These are phyloP conservation scores for Albula glossodonta DNA, from an alignment of 2,113 vertebrate species.

Conservation along the genomic window DNA sequence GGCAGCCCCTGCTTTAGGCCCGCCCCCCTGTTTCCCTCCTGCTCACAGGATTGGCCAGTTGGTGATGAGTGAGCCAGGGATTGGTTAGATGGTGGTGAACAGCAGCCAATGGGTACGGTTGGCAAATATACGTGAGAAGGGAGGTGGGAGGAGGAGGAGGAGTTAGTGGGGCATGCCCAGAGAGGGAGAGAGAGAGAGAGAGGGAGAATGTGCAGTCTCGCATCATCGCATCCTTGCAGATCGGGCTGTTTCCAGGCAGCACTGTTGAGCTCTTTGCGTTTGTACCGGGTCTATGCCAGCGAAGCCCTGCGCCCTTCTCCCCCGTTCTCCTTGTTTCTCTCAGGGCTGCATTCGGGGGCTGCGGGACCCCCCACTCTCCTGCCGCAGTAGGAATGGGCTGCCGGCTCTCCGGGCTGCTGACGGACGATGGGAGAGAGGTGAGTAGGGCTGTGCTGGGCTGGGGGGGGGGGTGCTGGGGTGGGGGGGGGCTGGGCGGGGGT, in stretches of 20 bases:
- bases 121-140: constrained; percentile 10
- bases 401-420: constrained; percentile 24
- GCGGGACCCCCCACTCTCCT: background rate
- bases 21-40: background rate
- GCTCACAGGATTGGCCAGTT: constrained; percentile 11
- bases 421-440: constrained; percentile 15
- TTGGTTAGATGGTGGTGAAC: background rate
- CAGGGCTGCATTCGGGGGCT: background rate
- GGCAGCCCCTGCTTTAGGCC: background rate
- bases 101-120: background rate
- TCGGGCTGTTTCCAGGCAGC: background rate
- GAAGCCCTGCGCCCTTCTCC: background rate
- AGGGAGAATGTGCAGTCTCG: background rate
- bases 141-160: constrained; percentile 6
- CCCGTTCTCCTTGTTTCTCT: background rate
- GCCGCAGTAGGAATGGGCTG: constrained; percentile 19
- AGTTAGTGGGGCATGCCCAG: background rate
- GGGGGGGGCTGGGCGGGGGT: background rate
- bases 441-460: background rate
- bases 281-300: constrained; percentile 4
- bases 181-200: constrained; percentile 10
- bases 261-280: too few relatives aligned
- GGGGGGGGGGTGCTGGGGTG: background rate
- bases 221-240: constrained; percentile 9
- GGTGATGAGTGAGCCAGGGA: background rate